Percentiles rank a stretch among this genome's conserved stretches.
Evolutionary conservation across 2,888 invertebrate genomes (phyloP).

Genomic region (Tholera decimalis): DNA sequence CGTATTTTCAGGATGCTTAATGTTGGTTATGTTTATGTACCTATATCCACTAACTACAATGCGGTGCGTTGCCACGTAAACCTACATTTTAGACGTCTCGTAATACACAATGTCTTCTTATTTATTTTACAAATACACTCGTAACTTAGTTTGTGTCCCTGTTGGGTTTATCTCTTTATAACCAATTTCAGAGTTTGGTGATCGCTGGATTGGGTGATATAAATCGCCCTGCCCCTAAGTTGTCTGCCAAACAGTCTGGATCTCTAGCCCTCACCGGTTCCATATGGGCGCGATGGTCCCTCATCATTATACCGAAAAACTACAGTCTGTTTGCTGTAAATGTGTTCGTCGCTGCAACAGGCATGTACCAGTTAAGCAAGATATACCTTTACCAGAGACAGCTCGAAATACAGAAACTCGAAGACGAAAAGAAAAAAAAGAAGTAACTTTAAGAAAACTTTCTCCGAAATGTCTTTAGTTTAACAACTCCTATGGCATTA

Average conservation of each 20-base stretch:
- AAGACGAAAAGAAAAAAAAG: constrained; percentile 15
- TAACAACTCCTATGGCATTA: too few relatives aligned
- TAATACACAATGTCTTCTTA: too few relatives aligned
- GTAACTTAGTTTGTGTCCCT: too few relatives aligned
- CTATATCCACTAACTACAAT: too few relatives aligned
- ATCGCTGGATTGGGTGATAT: constrained; percentile 97
- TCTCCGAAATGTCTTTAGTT: neutral
- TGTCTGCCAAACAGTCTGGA: constrained; percentile 96
- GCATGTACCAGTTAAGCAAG: constrained; percentile 95
- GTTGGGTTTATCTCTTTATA: too few relatives aligned
- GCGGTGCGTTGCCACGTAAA: too few relatives aligned
- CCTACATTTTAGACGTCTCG: too few relatives aligned
- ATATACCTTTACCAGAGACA: constrained; percentile 86
- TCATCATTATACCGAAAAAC: constrained; percentile 99
- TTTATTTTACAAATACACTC: too few relatives aligned
- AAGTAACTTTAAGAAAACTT: constrained; percentile 1
- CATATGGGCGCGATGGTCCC: constrained; percentile 98
- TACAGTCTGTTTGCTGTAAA: constrained; percentile 98
- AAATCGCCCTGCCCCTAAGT: constrained; percentile 95
- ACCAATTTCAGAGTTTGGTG: constrained; percentile 93
- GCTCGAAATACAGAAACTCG: constrained; percentile 42
- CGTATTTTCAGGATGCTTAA: too few relatives aligned
- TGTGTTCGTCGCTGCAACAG: constrained; percentile 97
- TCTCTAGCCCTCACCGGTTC: constrained; percentile 94
- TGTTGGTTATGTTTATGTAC: too few relatives aligned